Evolutionary conservation across 2,888 invertebrate species (phyloP), one percentile per base, ranked within the genome.

Genomic region (Arrhopalites spinosus): DNA sequence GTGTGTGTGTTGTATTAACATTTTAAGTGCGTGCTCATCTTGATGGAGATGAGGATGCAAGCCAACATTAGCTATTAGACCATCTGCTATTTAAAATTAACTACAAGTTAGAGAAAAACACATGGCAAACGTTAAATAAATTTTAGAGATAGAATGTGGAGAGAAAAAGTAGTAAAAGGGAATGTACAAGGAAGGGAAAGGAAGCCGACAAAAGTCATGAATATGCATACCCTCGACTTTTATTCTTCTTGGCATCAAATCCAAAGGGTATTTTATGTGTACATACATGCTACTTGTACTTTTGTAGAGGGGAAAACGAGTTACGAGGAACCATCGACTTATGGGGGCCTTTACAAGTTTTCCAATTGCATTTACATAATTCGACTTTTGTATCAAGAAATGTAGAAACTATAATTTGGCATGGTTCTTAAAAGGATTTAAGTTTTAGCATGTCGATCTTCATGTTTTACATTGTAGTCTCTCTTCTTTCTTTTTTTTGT

Each of bases 171-270:
- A 36, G 36, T 36, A 36, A 36, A 36, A 36, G 36, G 3, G 11
- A 36, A 36, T 36, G 36, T 3, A 36, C 11, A 11, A 36, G 36
- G 11, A 11, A 36, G 36, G 11, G 36, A 36, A 11, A 36, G 36
- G 59, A 7, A 59, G 59, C 25, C 23, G 59, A 27, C 13, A 59
- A 59, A 59, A 59, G 59, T 59, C 59, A 59, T 59, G 59, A 59
- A 59, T 59, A 59, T 59, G 59, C 59, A 59, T 20, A 59, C 20
- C 23, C 8, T n/a, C 1, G 5, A n/a, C 53, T 53, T n/a, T 53
- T 20, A n/a, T 20, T 13, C 59, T 50, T 50, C 15, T 50, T 50
- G 50, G 50, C 50, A 50, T 50, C 17, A 15, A 45, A 7, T 17
- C 50, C 50, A n/a, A n/a, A n/a, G n/a, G 15, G 50, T 50, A 50